Evolutionary conservation across 2,888 invertebrate species (phyloP).

Genomic region (Formica aserva): DNA sequence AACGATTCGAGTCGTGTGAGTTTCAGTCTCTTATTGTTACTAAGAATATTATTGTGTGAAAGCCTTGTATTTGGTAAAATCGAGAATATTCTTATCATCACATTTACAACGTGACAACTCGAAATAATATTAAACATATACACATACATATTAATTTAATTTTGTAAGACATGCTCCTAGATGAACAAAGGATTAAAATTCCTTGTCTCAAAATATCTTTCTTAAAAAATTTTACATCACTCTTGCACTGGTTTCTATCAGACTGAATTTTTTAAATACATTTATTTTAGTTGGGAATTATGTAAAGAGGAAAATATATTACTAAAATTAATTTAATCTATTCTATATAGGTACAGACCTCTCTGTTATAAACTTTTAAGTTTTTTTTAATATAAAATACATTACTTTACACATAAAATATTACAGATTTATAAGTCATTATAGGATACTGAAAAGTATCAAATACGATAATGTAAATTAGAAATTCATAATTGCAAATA

Average conservation of each 20-base stretch:
- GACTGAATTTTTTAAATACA: background rate
- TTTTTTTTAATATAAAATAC: background rate
- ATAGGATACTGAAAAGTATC: background rate
- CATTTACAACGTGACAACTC: background rate
- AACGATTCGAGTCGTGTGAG: background rate
- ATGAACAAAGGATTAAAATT: background rate
- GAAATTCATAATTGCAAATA: background rate
- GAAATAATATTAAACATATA: background rate
- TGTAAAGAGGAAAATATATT: background rate
- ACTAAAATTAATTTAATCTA: background rate
- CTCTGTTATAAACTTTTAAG: background rate
- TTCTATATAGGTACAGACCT: background rate
- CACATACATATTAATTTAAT: background rate
- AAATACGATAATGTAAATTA: background rate
- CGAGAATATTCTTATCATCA: background rate
- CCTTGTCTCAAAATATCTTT: background rate
- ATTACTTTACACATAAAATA: background rate
- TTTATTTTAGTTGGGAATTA: background rate
- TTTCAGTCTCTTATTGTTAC: background rate
- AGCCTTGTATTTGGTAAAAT: background rate
- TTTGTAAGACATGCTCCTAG: background rate
- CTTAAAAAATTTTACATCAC: background rate
- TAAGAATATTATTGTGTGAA: background rate
- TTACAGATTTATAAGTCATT: background rate
- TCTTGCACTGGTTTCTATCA: background rate